Percentiles rank a stretch among this genome's conserved stretches.
These are phyloP conservation scores for Pilophorus perplexus DNA, from an alignment of 2,888 invertebrate species.

Conservation along the genomic window DNA sequence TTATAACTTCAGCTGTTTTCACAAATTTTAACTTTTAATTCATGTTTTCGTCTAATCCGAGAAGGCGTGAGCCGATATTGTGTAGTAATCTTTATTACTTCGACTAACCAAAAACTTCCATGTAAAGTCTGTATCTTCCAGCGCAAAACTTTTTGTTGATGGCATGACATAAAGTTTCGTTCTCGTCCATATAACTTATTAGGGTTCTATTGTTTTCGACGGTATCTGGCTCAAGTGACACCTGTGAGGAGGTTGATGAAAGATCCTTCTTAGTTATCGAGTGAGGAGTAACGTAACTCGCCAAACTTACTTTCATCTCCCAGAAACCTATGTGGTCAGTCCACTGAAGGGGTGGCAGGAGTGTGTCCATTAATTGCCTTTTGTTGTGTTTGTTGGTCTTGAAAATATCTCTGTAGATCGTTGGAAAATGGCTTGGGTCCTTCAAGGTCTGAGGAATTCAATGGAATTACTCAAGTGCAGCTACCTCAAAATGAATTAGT, in stretches of 20 bases:
- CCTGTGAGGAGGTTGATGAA: background rate
- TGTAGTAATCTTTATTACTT: background rate
- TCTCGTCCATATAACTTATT: constrained; percentile 1
- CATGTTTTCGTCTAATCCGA: too few species aligned
- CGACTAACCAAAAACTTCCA: constrained; percentile 17
- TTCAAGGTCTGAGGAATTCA: too few species aligned
- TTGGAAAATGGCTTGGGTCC: too few species aligned
- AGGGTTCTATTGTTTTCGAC: background rate
- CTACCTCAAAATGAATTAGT: too few species aligned
- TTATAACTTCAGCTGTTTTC: constrained; percentile 27
- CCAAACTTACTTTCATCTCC: constrained; percentile 26
- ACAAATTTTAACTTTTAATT: too few species aligned
- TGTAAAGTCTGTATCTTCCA: constrained; percentile 21
- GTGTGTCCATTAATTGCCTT: constrained; percentile 11
- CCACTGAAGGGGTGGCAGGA: constrained; percentile 31
- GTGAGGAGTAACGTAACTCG: background rate
- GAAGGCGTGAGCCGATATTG: too few species aligned
- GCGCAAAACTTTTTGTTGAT: constrained; percentile 27
- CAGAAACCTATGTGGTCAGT: constrained; percentile 12
- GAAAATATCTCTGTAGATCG: constrained; percentile 28
- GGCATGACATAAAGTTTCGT: constrained; percentile 24
- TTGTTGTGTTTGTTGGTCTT: background rate
- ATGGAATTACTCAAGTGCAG: too few species aligned
- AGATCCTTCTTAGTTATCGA: background rate
- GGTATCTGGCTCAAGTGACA: constrained; percentile 11